phyloP scores from a whole-genome alignment of 1,140 invertebrate genomes.

The Goniozus legneri region DNA sequence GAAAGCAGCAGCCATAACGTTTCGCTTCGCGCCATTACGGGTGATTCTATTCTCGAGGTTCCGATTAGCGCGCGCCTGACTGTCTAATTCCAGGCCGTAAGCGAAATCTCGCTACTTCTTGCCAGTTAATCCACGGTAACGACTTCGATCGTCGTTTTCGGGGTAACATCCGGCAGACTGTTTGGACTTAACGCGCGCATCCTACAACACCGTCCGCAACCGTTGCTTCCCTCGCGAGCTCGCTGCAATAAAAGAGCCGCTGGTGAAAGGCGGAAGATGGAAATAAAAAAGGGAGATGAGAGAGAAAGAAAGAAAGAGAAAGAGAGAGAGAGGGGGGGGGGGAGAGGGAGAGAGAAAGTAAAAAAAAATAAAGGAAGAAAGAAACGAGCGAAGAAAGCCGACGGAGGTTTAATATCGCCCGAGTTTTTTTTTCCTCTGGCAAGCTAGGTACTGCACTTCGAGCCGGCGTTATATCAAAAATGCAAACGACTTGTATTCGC shows the following conservation, averaged over 20 bases:
- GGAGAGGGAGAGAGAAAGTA: slow-evolving; percentile 15
- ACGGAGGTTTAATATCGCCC: slow-evolving; percentile 47
- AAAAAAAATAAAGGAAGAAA: too few relatives aligned
- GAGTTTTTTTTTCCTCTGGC: too few relatives aligned
- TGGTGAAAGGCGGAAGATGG: too few relatives aligned
- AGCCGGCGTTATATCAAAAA: too few relatives aligned
- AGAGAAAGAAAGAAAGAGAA: not conserved
- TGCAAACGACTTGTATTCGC: too few relatives aligned
- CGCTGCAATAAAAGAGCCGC: not conserved
- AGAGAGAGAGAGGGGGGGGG: slow-evolving; percentile 2
- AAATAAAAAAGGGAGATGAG: slow-evolving; percentile 11
- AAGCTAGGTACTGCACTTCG: too few relatives aligned
- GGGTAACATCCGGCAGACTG: not conserved
- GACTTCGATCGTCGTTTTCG: not conserved
- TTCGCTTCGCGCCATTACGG: too few relatives aligned
- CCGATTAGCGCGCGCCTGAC: too few relatives aligned
- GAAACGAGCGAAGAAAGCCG: slow-evolving; percentile 13
- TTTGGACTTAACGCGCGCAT: not conserved
- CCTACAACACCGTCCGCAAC: too few relatives aligned
- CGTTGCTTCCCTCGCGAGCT: too few relatives aligned
- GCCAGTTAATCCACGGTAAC: not conserved
- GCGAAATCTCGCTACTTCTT: not conserved
- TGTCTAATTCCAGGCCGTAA: not conserved
- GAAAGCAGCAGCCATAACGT: too few relatives aligned
- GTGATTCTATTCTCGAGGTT: too few relatives aligned